Conservation (phyloP, 2,888 invertebrate species). For the Acleris holmiana region DNA sequence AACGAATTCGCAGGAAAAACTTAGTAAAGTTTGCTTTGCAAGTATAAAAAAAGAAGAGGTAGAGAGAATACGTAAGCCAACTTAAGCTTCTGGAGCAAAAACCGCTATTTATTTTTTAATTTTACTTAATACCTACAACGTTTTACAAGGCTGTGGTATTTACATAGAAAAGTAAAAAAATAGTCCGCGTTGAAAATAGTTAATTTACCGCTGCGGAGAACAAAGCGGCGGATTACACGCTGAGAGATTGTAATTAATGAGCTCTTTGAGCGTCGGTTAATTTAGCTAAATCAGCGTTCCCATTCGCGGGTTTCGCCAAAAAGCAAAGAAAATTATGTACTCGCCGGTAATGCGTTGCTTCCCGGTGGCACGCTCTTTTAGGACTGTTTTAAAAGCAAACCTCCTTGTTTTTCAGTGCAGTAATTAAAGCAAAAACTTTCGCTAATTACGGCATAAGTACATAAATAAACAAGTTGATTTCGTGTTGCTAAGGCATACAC, state of each 20-base stretch:
- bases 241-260: slow-evolving; percentile 48
- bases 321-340: slow-evolving; percentile 23
- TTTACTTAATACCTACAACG: neutral
- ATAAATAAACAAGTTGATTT: too few species aligned
- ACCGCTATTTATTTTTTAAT: neutral
- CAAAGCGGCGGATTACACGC: slow-evolving; percentile 39
- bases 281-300: slow-evolving; percentile 42
- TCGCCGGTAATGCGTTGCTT: slow-evolving; percentile 12
- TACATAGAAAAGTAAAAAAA: slow-evolving; percentile 3
- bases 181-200: slow-evolving; percentile 30
- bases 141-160: slow-evolving; percentile 8
- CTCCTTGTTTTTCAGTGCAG: too few species aligned
- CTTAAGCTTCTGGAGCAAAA: neutral
- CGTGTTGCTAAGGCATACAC: too few species aligned
- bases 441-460: too few species aligned
- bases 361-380: neutral
- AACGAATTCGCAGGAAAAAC: too few species aligned
- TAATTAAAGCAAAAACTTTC: neutral
- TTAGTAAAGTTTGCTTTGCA: too few species aligned
- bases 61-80: too few species aligned
- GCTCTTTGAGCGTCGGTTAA: slow-evolving; percentile 45
- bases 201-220: slow-evolving; percentile 26
- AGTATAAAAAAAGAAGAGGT: too few species aligned
- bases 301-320: slow-evolving; percentile 29
- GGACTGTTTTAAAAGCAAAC: neutral